These are phyloP conservation scores for Meleagris gallopavo DNA, from an alignment of 2,113 vertebrate species.

Conservation along the genomic window DNA sequence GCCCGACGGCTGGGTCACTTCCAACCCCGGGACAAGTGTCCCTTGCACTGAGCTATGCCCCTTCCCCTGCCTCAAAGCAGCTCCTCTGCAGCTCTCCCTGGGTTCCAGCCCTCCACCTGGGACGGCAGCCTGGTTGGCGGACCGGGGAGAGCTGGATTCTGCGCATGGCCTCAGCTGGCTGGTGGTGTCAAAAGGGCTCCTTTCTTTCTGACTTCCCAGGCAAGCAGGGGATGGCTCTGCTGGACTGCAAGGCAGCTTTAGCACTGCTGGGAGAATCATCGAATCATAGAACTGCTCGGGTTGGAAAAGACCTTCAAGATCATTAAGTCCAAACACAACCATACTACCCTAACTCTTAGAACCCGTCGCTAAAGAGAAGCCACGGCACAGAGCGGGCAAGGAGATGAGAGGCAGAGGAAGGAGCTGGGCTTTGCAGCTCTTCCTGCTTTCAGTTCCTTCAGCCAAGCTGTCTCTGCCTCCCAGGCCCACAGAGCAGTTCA, in stretches of 20 bases:
- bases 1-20: fast-evolving
- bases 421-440: not conserved
- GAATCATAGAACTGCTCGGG: too few relatives aligned
- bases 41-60: not conserved
- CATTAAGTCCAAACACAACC: too few relatives aligned
- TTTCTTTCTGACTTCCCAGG: not conserved
- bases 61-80: not conserved
- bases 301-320: too few relatives aligned
- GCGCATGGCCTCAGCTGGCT: not conserved
- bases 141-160: not conserved
- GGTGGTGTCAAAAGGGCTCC: fast-evolving
- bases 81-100: fast-evolving
- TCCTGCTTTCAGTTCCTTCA: not conserved
- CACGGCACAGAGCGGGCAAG: not conserved
- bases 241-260: not conserved
- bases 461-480: not conserved
- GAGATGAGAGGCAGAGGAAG: not conserved
- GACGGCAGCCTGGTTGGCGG: fast-evolving
- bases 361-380: not conserved
- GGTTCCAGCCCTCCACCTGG: too few relatives aligned
- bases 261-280: not conserved
- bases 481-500: not conserved
- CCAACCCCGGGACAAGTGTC: not conserved
- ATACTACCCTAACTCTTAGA: too few relatives aligned
- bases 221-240: not conserved